phyloP scores from a whole-genome alignment of 2,797 vertebrate genomes.

The Hydrolagus colliei region DNA sequence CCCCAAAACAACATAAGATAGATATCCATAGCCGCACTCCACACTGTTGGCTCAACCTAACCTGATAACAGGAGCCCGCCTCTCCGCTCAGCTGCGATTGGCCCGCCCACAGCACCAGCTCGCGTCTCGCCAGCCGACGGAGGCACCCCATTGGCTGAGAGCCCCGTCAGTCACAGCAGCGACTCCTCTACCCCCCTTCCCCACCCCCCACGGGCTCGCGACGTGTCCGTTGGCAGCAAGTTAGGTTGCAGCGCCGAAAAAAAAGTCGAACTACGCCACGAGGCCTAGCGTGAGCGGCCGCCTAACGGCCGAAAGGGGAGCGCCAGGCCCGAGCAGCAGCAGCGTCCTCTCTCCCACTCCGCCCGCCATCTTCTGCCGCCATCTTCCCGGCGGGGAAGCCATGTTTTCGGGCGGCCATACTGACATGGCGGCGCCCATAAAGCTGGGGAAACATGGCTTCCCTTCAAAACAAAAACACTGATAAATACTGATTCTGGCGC shows the following conservation, averaged over 20 bases:
- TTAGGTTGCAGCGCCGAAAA: conserved; percentile 5
- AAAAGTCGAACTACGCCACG: conserved; percentile 33
- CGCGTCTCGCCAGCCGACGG: conserved; percentile 3
- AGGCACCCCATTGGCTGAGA: conserved; percentile 34
- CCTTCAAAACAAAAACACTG: conserved; percentile 94
- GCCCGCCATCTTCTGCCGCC: conserved; percentile 81
- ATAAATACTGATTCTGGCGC: background rate
- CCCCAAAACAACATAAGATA: too few relatives aligned
- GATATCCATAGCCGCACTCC: background rate
- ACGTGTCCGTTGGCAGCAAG: conserved; percentile 39
- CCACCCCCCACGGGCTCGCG: conserved; percentile 31
- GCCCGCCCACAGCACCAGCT: background rate
- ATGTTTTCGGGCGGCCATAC: conserved; percentile 99
- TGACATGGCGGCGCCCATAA: conserved; percentile 99
- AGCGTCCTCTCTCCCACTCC: conserved; percentile 59
- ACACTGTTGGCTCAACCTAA: background rate
- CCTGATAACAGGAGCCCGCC: background rate
- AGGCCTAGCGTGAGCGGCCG: conserved; percentile 17
- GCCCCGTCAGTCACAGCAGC: background rate
- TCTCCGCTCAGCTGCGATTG: background rate
- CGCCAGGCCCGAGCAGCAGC: conserved; percentile 68
- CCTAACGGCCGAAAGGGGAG: conserved; percentile 69
- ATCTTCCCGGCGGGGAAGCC: conserved; percentile 60
- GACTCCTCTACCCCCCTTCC: conserved; percentile 25
- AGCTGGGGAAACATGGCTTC: conserved; percentile 97